Evolutionary conservation across 2,113 vertebrate genomes (phyloP), one percentile per base, ranked within the genome.

Genomic region (Oceanodroma tethys): DNA sequence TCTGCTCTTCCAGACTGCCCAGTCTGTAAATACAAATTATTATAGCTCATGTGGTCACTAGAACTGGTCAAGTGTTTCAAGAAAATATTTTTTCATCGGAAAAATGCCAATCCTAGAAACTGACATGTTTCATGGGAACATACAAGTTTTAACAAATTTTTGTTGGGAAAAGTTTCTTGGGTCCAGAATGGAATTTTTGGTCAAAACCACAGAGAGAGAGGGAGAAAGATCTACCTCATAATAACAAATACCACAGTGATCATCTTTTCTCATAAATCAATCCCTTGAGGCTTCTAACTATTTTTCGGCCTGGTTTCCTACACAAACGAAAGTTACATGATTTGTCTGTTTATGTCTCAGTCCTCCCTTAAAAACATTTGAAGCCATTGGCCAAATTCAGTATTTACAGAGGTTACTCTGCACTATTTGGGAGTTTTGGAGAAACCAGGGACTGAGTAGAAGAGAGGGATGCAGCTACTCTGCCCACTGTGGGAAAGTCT

Each of bases 121-220:
- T 16, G 30, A 66, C 40, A 59, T 73, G 17, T 42, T 94, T 88
- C 82, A 88, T 78, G 82, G 88, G 82, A 95, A 92, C 50, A 47
- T 50, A 16, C 3, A 59, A 50, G 20, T 66, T 95, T 83, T 81
- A 66, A 94, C 50, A 96, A 86, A 63, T n/a, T 67, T 82, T 27
- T 63, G 21, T 80, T 94, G 90, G 63, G 92, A 96, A 94, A 90
- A 47, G 63, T 90, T 97, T 88, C 47, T 81, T 55, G 65, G 59
- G 88, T 95, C 67, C 75, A 76, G 38, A 93, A 67, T 86, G 67
- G 90, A 90, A 95, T 93, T 95, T 91, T 91, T 94, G 55, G 79
- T 92, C 62, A 90, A 95, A 94, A 86, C 75, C 75, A 86, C 79
- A 70, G 55, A 84, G 43, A 73, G 25, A 93, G 59, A 60, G 29